A percentile compares a stretch with the other conserved stretches of the same genome.
These are phyloP conservation scores for Callopanchax toddi DNA, from an alignment of 2,113 vertebrate genomes.

Conservation along the genomic window DNA sequence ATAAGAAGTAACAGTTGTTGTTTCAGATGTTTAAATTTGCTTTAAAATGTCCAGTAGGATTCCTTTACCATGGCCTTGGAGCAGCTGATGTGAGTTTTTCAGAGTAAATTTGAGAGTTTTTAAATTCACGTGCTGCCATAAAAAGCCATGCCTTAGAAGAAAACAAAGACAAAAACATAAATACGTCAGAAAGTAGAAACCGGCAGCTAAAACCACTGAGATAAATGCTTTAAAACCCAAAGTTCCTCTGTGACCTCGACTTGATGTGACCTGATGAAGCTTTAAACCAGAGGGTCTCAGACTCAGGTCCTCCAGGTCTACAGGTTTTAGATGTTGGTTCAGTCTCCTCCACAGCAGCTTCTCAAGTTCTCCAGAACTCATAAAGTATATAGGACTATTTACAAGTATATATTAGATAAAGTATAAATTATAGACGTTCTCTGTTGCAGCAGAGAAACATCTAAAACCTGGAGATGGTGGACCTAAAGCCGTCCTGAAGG, in stretches of 20 bases:
- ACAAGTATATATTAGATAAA: too few relatives aligned
- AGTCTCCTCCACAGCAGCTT: too few relatives aligned
- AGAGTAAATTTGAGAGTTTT: neutral
- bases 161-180: conserved; percentile 31
- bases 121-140: conserved; percentile 16
- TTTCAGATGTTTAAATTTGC: conserved; percentile 39
- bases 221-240: conserved; percentile 21
- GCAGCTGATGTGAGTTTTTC: conserved; percentile 27
- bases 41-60: conserved; percentile 53
- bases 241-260: conserved; percentile 25
- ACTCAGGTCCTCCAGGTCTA: conserved; percentile 15
- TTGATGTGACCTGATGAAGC: too few relatives aligned
- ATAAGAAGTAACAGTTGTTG: conserved; percentile 15
- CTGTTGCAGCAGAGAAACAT: too few relatives aligned
- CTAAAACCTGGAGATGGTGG: too few relatives aligned
- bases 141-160: conserved; percentile 40
- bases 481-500: too few relatives aligned
- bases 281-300: too few relatives aligned
- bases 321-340: too few relatives aligned
- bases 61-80: conserved; percentile 26
- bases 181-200: conserved; percentile 54
- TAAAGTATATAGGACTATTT: too few relatives aligned
- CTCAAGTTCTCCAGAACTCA: too few relatives aligned
- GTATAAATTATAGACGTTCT: too few relatives aligned
- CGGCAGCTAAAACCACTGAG: conserved; percentile 66